Base-by-base conservation (phyloP, 35 echinoderm and acorn worm species). In the Ophiothrix spiculata region DNA sequence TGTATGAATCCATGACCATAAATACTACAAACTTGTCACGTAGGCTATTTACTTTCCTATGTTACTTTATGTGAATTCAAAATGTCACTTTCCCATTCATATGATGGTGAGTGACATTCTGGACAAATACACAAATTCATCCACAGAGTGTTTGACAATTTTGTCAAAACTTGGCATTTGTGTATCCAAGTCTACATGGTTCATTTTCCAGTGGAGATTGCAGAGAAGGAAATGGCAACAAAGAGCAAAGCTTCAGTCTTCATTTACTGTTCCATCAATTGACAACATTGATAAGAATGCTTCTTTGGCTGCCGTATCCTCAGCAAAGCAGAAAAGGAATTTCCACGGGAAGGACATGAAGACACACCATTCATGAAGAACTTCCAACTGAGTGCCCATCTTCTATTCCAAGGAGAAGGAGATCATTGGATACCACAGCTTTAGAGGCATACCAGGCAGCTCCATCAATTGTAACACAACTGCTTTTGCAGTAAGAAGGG, bases 381-480 rank as follows among this genome's bases (percentile, higher is more conserved):
- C 4, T 3, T 76, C 32, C 23, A 0, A 56, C 37, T 1, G n/a
- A n/a, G n/a, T n/a, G n/a, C n/a, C 31, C n/a, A n/a, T n/a, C n/a
- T 0, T 25, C 19, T 38, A 40, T 82, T 32, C 64, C 64, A 75
- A 25, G 39, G 19, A 6, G 8, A 23, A n/a, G 33, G 41, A 74
- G 36, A 19, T 37, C 64, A 75, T 39, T 86, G 41, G 84, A 86
- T 77, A 15, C 38, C 35, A 17, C 23, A 13, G 39, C 36, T 38
- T 23, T 86, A n/a, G 1, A 42, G 13, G 8, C 37, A 16, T 86
- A 86, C 32, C 84, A 86, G 38, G 0, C 74, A 86, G 84, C 56
- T 34, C 42, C 69, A 77, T 77, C 84, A 34, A 15, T 25, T 36
- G 36, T 86, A 3, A 19, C n/a, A n/a, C 81, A 17, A 0, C 15